Evolutionary conservation across 2,113 vertebrate species (phyloP), one percentile per base, ranked within the genome.

Genomic region (Ptilorrhoa leucosticta): DNA sequence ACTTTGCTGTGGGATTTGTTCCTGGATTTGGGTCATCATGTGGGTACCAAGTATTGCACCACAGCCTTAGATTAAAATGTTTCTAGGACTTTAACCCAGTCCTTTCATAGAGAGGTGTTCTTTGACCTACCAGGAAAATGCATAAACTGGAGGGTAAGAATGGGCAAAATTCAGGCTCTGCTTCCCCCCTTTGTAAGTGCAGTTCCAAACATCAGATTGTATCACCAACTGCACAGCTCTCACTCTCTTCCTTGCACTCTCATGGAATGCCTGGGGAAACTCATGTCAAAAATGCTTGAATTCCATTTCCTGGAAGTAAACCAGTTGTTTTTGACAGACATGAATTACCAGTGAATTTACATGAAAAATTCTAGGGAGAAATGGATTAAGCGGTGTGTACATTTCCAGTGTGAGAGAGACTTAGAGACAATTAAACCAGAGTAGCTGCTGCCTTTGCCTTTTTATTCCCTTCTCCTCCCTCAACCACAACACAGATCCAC

Each of bases 21-120:
- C 18, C 72, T 89, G 60, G 56, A 94, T 94, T 64, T 84, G 42
- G 73, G 56, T 89, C 73, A 76, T 93, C 78, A 11, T 87, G 87
- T 93, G 82, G 84, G 78, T 79, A 75, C 73, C 69, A 48, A 71
- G 47, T 82, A n/a, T 85, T 87, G 65, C 61, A 82, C 30, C 65
- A 85, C 61, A 94, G 70, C 64, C 58, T 86, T 69, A 73, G 88
- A 73, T 93, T 89, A 87, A 83, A 91, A 91, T 77, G 76, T 54
- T 93, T 89, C 47, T 64, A 65, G 75, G 85, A 66, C 71, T 93
- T 95, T 48, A 86, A 50, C 48, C 28, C 63, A 40, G 70, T 56
- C 44, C 37, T 83, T 39, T 83, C 54, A 51, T 2, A 64, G 75
- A 28, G 37, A 27, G 50, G 4, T 48, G 15, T 70, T 77, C 76